Evolutionary conservation across 2,888 invertebrate species (phyloP), one percentile per base, ranked within the genome.

Genomic region (Drosophila tanythrix): DNA sequence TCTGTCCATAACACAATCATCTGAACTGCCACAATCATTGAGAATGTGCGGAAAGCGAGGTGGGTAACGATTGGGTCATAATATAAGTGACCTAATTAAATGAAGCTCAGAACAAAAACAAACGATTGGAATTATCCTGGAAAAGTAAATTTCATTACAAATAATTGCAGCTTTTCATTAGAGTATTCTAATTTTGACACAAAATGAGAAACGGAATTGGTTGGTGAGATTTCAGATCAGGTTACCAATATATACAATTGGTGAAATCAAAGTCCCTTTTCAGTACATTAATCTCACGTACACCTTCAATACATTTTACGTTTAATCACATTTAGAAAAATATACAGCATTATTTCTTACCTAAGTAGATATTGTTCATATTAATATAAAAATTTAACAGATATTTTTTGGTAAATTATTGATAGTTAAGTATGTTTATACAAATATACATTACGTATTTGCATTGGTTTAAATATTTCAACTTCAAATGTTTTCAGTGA

Each of bases 281-380:
- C 13, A 25, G 46, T 25, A 25, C 3, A 7, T n/a, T 3, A 35
- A 18, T 11, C 15, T 57, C 35, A 4, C 0, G 2, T 8, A 51
- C 3, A 57, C 25, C 15, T 29, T 50, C 3, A 46, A 57, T 66
- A 77, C 0, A 72, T 29, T 67, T 68, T 53, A 60, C 48, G 38
- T 89, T 84, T 89, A 84, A 90, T 89, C 89, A 89, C 90, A 88
- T 88, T 88, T 86, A 86, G 61, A 81, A 82, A 89, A 86, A 86
- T 90, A 83, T 88, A 85, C 85, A 85, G 33, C 59, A 62, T 82
- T 88, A 88, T 74, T 59, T 52, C 70, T 80, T 82, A 89, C 29
- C 43, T 55, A 58, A 70, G 55, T 65, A 70, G 52, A 76, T 60
- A 59, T 67, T 71, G 60, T 55, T 69, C 29, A 73, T 58, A 79